Evolutionary conservation across 2,113 vertebrate genomes (phyloP).

Genomic region (Chunga burmeisteri): DNA sequence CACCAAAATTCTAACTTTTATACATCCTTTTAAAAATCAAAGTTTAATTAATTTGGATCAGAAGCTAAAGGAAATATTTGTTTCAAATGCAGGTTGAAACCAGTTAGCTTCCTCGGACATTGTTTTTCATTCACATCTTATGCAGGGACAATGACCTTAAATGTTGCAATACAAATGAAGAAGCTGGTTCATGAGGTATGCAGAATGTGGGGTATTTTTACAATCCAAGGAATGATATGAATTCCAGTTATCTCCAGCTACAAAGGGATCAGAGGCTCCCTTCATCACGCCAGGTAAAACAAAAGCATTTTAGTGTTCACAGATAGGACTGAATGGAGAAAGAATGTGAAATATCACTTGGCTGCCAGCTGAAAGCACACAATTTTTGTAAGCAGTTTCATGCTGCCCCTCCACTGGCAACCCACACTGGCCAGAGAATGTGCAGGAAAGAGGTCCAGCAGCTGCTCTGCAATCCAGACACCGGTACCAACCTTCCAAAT

Average conservation of each 20-base stretch:
- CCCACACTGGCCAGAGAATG: neutral
- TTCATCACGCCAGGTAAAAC: conserved; percentile 41
- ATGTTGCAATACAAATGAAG: neutral
- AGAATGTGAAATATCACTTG: neutral
- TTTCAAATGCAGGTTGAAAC: neutral
- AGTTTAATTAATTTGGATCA: neutral
- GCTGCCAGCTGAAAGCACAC: neutral
- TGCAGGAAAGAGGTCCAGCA: neutral
- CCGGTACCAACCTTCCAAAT: neutral
- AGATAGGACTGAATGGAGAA: neutral
- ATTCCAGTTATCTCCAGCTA: conserved; percentile 12
- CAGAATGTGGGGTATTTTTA: neutral
- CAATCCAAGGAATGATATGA: neutral
- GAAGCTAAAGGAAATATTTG: neutral
- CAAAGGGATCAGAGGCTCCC: conserved; percentile 12
- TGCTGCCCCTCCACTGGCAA: neutral
- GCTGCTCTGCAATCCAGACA: neutral
- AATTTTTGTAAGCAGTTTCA: neutral
- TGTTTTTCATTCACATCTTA: neutral
- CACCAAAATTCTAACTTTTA: neutral
- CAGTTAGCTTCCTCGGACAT: neutral
- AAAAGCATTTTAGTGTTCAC: neutral
- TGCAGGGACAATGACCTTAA: neutral
- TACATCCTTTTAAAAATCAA: neutral
- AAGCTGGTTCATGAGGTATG: neutral